Evolutionary conservation across 37 sponge, comb jelly and placozoan genomes (phyloP).

Genomic region (Halichondria panicea): DNA sequence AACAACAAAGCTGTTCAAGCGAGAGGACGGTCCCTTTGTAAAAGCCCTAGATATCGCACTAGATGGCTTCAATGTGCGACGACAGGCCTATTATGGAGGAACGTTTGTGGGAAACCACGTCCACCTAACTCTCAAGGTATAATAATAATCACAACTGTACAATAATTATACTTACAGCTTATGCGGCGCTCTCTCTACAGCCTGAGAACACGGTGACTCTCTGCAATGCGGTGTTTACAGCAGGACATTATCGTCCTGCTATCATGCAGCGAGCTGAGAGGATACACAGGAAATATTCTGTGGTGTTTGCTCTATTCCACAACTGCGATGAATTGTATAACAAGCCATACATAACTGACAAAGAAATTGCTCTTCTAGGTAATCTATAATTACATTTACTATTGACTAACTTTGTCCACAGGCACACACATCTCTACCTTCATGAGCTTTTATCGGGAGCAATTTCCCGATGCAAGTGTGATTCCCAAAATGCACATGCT

Average conservation of each 20-base stretch:
- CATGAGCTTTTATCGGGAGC: slow-evolving; percentile 4
- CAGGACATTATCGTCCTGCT: background rate
- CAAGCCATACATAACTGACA: background rate
- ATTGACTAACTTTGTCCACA: background rate
- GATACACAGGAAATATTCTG: background rate
- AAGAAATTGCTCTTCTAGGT: slow-evolving; percentile 11
- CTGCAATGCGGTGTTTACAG: background rate
- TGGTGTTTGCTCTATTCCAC: background rate
- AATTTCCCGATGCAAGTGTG: slow-evolving; percentile 21
- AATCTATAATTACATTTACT: background rate
- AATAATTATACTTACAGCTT: no score
- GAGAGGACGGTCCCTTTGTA: slow-evolving; percentile 22
- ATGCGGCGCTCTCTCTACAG: background rate
- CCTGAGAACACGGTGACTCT: background rate
- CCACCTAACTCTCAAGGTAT: no score
- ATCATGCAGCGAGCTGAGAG: background rate
- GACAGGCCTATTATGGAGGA: slow-evolving; percentile 41
- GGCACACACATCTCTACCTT: slow-evolving; percentile 14
- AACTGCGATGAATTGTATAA: slow-evolving; percentile 18
- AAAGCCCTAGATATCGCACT: slow-evolving; percentile 3
- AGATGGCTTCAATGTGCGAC: slow-evolving; percentile 4
- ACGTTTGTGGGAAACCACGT: slow-evolving; percentile 54
- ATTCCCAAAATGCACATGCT: slow-evolving; percentile 43
- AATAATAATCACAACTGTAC: no score
- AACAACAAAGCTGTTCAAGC: background rate